phyloP scores from a whole-genome alignment of 1,140 invertebrate genomes.

The Ips typographus region DNA sequence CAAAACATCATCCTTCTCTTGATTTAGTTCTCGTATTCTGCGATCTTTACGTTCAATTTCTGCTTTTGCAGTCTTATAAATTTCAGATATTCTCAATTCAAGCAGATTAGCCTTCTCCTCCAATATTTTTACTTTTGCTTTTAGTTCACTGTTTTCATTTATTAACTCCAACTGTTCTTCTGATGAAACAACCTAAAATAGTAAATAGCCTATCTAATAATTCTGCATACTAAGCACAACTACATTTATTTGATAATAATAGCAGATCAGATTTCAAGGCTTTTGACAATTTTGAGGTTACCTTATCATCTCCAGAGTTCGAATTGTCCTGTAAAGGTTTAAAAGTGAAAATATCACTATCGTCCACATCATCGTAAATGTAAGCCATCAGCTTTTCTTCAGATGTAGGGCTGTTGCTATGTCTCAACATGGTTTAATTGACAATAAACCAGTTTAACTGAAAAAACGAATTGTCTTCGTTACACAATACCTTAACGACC shows the following conservation, averaged over 20 bases:
- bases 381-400: slow-evolving; percentile 13
- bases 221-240: no score
- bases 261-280: no score
- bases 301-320: neutral
- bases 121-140: slow-evolving; percentile 25
- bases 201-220: no score
- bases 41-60: slow-evolving; percentile 55
- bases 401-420: neutral
- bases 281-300: neutral
- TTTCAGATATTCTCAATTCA: slow-evolving; percentile 52
- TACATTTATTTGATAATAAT: no score
- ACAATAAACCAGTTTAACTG: no score
- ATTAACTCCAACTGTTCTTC: slow-evolving; percentile 41
- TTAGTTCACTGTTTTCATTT: slow-evolving; percentile 29
- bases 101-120: slow-evolving; percentile 45
- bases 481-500: no score
- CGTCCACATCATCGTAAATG: slow-evolving; percentile 31
- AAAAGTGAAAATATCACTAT: slow-evolving; percentile 24
- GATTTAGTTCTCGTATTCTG: slow-evolving; percentile 51
- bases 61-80: slow-evolving; percentile 54
- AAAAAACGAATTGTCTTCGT: no score
- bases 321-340: neutral
- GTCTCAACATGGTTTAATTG: neutral
- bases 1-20: slow-evolving; percentile 33
- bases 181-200: slow-evolving; percentile 3